These are phyloP conservation scores for Pterobdella sp. DNA, from an alignment of 2,888 invertebrate genomes.

Conservation along the genomic window DNA sequence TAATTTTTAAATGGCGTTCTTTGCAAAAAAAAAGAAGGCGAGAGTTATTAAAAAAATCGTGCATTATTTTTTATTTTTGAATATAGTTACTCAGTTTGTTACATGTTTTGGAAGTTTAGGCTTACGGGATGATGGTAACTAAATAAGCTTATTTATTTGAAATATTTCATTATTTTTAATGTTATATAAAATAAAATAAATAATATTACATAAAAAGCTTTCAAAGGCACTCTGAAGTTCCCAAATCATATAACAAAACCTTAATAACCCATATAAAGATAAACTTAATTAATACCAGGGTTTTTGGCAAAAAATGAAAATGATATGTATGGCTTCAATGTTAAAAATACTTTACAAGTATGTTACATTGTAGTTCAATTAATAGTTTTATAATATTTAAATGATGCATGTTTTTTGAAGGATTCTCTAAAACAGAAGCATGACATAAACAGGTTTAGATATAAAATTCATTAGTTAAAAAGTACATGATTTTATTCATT, in stretches of 20 bases:
- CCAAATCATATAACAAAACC: no score
- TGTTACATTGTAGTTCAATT: not conserved
- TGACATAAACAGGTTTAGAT: slow-evolving; percentile 10
- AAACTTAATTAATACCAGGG: no score
- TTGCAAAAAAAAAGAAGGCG: slow-evolving; percentile 24
- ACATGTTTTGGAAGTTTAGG: slow-evolving; percentile 24
- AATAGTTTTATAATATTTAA: not conserved
- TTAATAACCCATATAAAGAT: no score
- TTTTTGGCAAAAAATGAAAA: slow-evolving; percentile 12
- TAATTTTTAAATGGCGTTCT: slow-evolving; percentile 25
- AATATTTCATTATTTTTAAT: not conserved
- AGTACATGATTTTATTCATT: not conserved
- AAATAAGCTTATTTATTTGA: not conserved
- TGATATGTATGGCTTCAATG: slow-evolving; percentile 1
- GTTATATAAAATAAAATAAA: not conserved
- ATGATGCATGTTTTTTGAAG: not conserved
- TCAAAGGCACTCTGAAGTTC: no score
- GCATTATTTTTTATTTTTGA: slow-evolving; percentile 25
- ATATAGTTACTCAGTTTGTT: slow-evolving; percentile 25
- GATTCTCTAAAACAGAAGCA: not conserved
- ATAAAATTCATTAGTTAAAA: not conserved
- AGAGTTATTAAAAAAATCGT: slow-evolving; percentile 25
- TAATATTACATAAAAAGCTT: no score
- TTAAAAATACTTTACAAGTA: not conserved
- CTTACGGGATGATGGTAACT: slow-evolving; percentile 19